Evolutionary conservation across 35 echinoderm and acorn worm genomes (phyloP).

Genomic region (Stichopus chloronotus): DNA sequence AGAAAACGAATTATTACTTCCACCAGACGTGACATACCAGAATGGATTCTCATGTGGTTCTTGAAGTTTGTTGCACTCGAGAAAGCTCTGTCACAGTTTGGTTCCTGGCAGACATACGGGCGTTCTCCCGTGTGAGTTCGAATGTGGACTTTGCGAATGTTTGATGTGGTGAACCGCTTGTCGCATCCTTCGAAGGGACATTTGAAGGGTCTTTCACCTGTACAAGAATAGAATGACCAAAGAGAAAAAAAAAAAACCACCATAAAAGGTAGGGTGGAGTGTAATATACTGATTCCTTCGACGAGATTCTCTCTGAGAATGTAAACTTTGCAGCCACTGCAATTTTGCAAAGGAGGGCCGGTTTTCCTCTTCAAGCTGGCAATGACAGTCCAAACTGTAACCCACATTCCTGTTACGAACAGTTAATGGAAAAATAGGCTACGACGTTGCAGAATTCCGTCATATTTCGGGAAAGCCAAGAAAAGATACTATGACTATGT

Average conservation of each 20-base stretch:
- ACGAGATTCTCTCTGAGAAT: no score
- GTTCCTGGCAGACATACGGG: conserved; percentile 89
- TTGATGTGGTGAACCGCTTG: conserved; percentile 93
- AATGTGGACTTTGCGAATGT: conserved; percentile 98
- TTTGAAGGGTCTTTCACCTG: conserved; percentile 98
- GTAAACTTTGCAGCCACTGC: no score
- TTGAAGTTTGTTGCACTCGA: conserved; percentile 98
- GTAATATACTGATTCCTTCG: background rate
- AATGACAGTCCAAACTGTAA: no score
- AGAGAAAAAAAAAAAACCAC: background rate
- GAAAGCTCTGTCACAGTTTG: conserved; percentile 83
- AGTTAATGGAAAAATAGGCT: no score
- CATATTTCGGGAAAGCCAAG: no score
- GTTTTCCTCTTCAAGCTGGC: no score
- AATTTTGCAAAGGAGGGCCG: no score
- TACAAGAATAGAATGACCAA: background rate
- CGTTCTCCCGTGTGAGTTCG: conserved; percentile 91
- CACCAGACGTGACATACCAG: conserved; percentile 52
- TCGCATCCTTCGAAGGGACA: conserved; percentile 98
- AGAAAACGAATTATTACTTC: no score
- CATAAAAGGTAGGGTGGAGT: background rate
- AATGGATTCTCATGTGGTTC: conserved; percentile 99
- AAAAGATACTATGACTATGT: no score
- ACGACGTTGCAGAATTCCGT: no score
- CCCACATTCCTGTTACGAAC: no score